Evolutionary conservation across 1,140 invertebrate species (phyloP), one percentile per base, ranked within the genome.

Genomic region (Drosophila parvula): DNA sequence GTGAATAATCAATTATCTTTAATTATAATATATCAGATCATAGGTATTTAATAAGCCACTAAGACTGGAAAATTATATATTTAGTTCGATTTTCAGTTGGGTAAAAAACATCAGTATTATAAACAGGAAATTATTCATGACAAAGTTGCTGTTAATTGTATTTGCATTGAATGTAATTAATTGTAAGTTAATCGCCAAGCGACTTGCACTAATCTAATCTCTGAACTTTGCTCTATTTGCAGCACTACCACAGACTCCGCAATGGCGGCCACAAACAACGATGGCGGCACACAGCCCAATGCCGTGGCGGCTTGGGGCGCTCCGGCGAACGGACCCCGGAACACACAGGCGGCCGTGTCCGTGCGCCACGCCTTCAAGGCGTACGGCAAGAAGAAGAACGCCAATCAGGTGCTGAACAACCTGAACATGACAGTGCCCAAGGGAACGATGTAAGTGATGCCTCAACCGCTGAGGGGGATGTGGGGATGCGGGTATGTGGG

Each of bases 361-460:
- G 96, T 98, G 12, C 93, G 96, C 71, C 94, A 96, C 83, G 96
- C 97, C 6, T 96, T 95, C 93, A 98, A 98, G 92, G 94, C 95
- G 74, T 98, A 98, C 91, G 97, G 97, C 45, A 95, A 95, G 83
- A 96, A 95, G 90, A 96, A 96, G 82, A 95, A 95, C 63, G 95
- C 96, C 16, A 96, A 96, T 83, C 95, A 96, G 47, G 97, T 98
- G 30, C 93, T 98, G 48, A 95, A 96, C 78, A 96, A 97, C 79
- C 94, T 98, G 22, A 96, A 96, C 92, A 97, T 98, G 96, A 97
- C 96, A 41, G 97, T 98, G 44, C 95, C 96, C 48, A 97, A 97
- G 92, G 97, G 97, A 69, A 96, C 96, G 48, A 98, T 98, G 96
- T 97, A 93, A 97, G 96, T 96, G 63, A 27, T 61, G 16, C 34